phyloP scores from a whole-genome alignment of 1,140 invertebrate species.

The Lethrus apterus region DNA sequence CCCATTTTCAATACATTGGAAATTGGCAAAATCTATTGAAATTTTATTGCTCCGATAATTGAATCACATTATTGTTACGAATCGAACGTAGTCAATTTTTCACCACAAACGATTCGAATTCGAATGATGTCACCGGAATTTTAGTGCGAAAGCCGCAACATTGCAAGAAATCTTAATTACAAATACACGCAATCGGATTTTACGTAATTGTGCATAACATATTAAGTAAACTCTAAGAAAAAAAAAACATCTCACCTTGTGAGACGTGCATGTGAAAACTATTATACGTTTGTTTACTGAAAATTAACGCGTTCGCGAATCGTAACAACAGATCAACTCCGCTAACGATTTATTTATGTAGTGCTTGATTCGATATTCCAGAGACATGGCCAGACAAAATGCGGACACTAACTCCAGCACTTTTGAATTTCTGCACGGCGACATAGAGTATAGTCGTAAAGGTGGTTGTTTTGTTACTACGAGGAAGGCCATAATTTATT shows the following conservation, averaged over 20 bases:
- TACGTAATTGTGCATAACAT: no score
- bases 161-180: no score
- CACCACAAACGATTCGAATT: no score
- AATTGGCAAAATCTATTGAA: no score
- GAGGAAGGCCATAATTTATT: constrained; percentile 32
- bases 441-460: constrained; percentile 25
- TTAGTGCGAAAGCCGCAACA: no score
- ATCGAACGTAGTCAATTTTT: no score
- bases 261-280: background rate
- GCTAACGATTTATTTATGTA: background rate
- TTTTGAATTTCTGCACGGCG: constrained; percentile 28
- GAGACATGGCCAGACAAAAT: constrained; percentile 12
- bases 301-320: no score
- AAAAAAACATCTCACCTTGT: constrained; percentile 5
- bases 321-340: background rate
- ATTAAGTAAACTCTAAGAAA: constrained; percentile 6
- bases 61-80: no score
- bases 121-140: no score
- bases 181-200: no score
- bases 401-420: constrained; percentile 23
- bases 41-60: no score
- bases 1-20: no score
- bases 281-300: background rate
- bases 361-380: background rate
- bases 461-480: constrained; percentile 37